phyloP scores from a whole-genome alignment of 92 coral and sea anemone genomes.

The Plumapathes pennacea region DNA sequence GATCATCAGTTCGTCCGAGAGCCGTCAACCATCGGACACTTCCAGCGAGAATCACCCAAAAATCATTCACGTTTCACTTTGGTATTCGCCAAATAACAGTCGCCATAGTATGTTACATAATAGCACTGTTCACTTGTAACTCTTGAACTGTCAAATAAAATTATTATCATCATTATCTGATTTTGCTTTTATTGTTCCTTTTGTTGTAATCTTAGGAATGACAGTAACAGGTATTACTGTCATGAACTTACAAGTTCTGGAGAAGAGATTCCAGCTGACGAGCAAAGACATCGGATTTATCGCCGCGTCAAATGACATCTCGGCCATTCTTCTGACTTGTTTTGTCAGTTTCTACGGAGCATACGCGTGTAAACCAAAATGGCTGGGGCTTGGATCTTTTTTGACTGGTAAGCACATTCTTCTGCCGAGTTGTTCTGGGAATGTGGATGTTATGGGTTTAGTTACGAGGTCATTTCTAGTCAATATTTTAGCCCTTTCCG shows the following conservation, averaged over 20 bases:
- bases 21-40: too few relatives aligned
- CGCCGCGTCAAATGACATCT: conserved; percentile 68
- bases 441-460: too few relatives aligned
- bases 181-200: background rate
- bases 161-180: too few relatives aligned
- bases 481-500: too few relatives aligned
- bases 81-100: too few relatives aligned
- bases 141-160: too few relatives aligned
- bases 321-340: conserved; percentile 56
- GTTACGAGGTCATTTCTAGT: too few relatives aligned
- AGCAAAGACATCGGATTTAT: conserved; percentile 78
- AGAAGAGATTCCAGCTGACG: conserved; percentile 75
- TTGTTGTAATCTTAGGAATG: conserved; percentile 52
- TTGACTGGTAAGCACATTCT: conserved; percentile 51
- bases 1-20: too few relatives aligned
- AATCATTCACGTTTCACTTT: too few relatives aligned
- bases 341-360: conserved; percentile 86
- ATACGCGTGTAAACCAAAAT: conserved; percentile 71
- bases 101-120: too few relatives aligned
- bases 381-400: conserved; percentile 78
- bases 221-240: conserved; percentile 67
- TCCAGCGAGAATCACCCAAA: too few relatives aligned
- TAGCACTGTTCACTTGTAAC: too few relatives aligned
- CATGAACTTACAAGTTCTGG: conserved; percentile 65
- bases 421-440: background rate